Conservation (phyloP, 2,113 vertebrate species). For the Prionailurus bengalensis region DNA sequence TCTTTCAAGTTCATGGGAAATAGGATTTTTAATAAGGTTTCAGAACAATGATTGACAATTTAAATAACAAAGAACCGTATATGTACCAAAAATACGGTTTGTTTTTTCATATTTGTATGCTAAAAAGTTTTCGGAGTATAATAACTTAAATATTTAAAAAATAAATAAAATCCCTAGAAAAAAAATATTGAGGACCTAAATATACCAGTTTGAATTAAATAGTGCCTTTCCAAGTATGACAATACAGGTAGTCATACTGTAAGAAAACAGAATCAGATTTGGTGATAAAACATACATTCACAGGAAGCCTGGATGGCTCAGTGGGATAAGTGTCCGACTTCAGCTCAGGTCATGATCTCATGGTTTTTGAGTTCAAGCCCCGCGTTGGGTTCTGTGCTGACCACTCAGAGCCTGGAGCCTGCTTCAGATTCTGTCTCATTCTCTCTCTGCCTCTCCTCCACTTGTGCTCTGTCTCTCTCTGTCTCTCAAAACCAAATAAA, state of each 20-base stretch:
- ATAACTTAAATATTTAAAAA: not conserved
- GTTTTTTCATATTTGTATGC: not conserved
- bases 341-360: not conserved
- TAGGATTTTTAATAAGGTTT: not conserved
- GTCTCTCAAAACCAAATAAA: not conserved
- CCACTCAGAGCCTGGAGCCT: too few species aligned
- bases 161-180: not conserved
- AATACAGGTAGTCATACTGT: not conserved
- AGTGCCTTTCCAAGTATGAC: not conserved
- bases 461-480: not conserved
- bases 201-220: not conserved
- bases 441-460: too few species aligned
- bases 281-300: not conserved
- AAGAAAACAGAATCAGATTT: constrained; percentile 19
- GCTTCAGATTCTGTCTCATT: too few species aligned
- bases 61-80: not conserved
- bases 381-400: too few species aligned
- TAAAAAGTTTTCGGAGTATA: not conserved
- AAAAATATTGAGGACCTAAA: not conserved
- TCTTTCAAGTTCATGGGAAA: not conserved
- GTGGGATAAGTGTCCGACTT: not conserved
- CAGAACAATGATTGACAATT: not conserved
- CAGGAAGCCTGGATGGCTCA: not conserved
- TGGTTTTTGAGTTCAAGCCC: too few species aligned
- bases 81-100: not conserved